Base-by-base conservation (phyloP, 1,140 invertebrate species). In the Bilobella aurantiaca region DNA sequence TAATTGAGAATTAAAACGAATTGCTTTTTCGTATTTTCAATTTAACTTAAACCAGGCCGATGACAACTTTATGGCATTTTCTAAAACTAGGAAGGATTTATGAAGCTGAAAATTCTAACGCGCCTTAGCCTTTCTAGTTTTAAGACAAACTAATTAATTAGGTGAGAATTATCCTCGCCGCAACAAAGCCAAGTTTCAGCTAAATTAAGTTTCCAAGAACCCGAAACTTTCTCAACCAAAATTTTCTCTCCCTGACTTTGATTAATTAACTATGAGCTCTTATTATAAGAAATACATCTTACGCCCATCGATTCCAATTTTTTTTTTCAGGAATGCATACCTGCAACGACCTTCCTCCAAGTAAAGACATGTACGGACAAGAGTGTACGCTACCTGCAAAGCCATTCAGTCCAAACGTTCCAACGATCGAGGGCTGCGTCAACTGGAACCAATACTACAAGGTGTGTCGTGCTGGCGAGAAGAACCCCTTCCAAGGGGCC, bases 361-460 rank as follows among this genome's bases (percentile, higher is more conserved):
- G 84, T 74, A 82, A 83, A 53, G 82, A 85, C 65, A 85, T 86
- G 31, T 82, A 85, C 1, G 82, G 56, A 92, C 87, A 76, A 87
- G 81, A 73, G 80, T 74, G 73, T 81, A 66, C 78, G 66, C 63
- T 85, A 86, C 74, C 60, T 12, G 68, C 71, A 12, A 42, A 46
- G 42, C 56, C 58, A 0, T 31, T 69, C 65, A 49, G 74, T 72
- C 5, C 58, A 31, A 75, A 75, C 62, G 29, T 68, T 2, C 73
- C 74, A 25, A 74, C 66, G 31, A 73, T 71, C 29, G 63, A 59
- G 1, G 53, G 61, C 27, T 70, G 69, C 53, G 88, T 99, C 73
- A 96, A 99, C 81, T 99, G 96, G 96, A 96, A 99, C 80, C 88
- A 95, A 80, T 99, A 99, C 80, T 99, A 98, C 77, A 95, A 90